Evolutionary conservation across 2,797 vertebrate species (phyloP), one percentile per base, ranked within the genome.

Genomic region (Urophycis tenuis): DNA sequence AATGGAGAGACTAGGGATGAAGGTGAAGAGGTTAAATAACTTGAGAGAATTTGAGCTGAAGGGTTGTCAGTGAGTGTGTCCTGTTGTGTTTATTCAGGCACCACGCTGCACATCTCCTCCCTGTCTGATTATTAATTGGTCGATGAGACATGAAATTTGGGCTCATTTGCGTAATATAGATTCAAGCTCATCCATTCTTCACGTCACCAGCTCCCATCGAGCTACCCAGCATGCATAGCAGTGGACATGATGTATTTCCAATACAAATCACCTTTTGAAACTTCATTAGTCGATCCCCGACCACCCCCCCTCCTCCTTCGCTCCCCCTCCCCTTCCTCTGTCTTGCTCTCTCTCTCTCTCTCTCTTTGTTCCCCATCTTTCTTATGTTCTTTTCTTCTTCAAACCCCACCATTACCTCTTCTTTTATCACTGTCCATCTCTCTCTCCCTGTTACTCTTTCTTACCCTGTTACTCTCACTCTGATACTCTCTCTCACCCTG

Each of bases 21-120:
- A 77, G 80, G 76, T 81, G 81, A 82, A 80, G 84, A 80, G 72
- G 84, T 85, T 84, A 82, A 81, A 83, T 85, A 86, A 86, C 80
- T 80, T 77, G 76, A 82, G 82, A 81, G 78, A 73, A 77, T 74
- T 35, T 35, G 73, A 60, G 77, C 74, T 80, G 41, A 83, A 36
- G 22, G 53, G 22, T 19, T 60, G 60, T 67, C 60, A 29, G 53
- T 25, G 3, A 67, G 60, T 67, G 60, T 67, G 60, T 67, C 15
- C 12, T 67, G 9, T 29, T 67, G 60, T 67, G 60, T 67, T 67
- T 10, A n/a, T 67, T 67, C 11, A 67, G 60, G 25, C 25, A 11
- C n/a, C 60, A 29, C 60, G 14, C n/a, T 67, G 60, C 60, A 67
- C 60, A 29, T 67, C 60, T 12, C 60, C 60, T 67, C 60, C 60